Percentiles rank a stretch among this genome's conserved stretches.
These are phyloP conservation scores for Athalia cordata DNA, from an alignment of 2,888 invertebrate species.

Conservation along the genomic window DNA sequence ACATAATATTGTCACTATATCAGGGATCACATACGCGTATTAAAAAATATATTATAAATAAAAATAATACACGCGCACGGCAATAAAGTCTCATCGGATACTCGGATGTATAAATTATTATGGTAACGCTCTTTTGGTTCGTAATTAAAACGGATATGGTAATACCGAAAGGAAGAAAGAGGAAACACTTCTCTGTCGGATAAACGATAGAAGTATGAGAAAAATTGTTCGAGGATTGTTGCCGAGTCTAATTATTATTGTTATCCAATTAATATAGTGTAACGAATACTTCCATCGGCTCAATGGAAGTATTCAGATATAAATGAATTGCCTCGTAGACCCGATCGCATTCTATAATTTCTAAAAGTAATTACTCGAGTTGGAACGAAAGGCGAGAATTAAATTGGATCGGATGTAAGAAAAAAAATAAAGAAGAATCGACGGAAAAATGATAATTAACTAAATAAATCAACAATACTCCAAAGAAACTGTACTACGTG, in stretches of 20 bases:
- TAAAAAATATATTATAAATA: not conserved
- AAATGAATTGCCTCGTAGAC: conserved; percentile 26
- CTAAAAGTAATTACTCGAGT: not conserved
- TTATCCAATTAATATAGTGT: not conserved
- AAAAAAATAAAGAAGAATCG: not conserved
- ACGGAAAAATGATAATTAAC: conserved; percentile 10
- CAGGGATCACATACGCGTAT: conserved; percentile 20
- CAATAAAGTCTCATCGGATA: not conserved
- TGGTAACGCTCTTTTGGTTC: not conserved
- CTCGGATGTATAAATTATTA: not conserved
- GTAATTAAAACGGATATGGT: not conserved
- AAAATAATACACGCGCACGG: no score
- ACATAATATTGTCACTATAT: conserved; percentile 4
- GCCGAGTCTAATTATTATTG: not conserved
- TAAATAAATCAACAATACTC: conserved; percentile 58
- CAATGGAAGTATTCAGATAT: conserved; percentile 51
- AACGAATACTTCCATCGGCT: conserved; percentile 52
- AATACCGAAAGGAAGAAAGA: no score
- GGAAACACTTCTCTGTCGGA: not conserved
- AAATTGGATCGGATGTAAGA: not conserved
- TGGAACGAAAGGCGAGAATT: not conserved
- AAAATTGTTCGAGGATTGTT: not conserved
- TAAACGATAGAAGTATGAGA: not conserved
- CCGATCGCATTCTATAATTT: not conserved
- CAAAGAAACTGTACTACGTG: conserved; percentile 71